Evolutionary conservation across 2,888 invertebrate genomes (phyloP).

Genomic region (Morpho deidamia): DNA sequence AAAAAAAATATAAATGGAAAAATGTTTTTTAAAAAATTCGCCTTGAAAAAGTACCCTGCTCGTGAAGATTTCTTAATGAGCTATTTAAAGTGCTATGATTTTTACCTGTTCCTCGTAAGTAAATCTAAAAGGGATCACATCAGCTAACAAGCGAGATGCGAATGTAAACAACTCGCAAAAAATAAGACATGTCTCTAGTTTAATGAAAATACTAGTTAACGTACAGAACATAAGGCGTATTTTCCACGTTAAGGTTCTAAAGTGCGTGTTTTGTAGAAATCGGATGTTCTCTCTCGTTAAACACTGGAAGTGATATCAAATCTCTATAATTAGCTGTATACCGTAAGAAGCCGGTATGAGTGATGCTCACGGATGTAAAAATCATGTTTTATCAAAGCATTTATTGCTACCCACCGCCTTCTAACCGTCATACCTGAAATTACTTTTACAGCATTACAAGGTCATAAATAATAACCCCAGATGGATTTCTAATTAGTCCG

Average conservation of each 20-base stretch:
- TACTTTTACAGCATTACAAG: too few relatives aligned
- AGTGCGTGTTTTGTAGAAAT: slow-evolving; percentile 17
- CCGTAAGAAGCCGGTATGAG: not conserved
- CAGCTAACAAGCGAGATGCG: not conserved
- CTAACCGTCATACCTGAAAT: too few relatives aligned
- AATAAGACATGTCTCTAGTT: not conserved
- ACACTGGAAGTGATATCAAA: slow-evolving; percentile 21
- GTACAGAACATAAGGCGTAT: not conserved
- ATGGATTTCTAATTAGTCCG: too few relatives aligned
- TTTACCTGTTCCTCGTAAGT: not conserved
- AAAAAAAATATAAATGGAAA: too few relatives aligned
- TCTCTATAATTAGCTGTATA: slow-evolving; percentile 16
- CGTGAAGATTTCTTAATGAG: too few relatives aligned
- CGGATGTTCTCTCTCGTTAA: slow-evolving; percentile 15
- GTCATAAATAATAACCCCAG: too few relatives aligned
- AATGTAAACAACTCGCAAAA: slow-evolving; percentile 13
- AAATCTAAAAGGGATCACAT: slow-evolving; percentile 8
- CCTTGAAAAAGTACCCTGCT: too few relatives aligned
- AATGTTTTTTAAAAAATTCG: too few relatives aligned
- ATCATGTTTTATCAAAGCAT: not conserved
- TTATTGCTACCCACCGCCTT: too few relatives aligned
- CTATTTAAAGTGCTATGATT: not conserved
- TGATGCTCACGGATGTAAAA: slow-evolving; percentile 2
- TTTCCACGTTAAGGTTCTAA: not conserved
- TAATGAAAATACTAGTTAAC: not conserved